A percentile compares a stretch with the other conserved stretches of the same genome.
Conservation (phyloP, 2,888 invertebrate species). For the Crocallis elinguaria region DNA sequence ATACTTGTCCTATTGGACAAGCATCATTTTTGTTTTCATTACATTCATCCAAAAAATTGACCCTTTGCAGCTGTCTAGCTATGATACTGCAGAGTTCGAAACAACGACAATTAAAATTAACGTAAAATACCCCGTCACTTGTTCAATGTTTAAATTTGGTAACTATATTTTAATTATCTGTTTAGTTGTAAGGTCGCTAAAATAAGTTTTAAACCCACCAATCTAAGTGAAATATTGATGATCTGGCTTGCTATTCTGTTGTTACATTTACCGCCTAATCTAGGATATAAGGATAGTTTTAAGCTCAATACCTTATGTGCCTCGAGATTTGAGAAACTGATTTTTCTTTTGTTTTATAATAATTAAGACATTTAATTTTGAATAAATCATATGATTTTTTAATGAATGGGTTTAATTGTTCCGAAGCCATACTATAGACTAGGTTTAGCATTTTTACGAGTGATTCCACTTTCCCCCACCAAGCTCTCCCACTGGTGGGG, state of each 20-base stretch:
- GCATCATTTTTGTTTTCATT: too few species aligned
- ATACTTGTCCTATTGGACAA: too few species aligned
- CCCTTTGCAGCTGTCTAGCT: too few species aligned
- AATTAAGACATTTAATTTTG: neutral
- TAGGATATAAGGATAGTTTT: neutral
- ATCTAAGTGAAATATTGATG: neutral
- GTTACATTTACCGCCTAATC: neutral
- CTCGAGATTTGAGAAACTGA: conserved; percentile 21
- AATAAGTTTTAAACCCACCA: conserved; percentile 15
- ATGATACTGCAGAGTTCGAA: too few species aligned
- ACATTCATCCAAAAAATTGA: too few species aligned
- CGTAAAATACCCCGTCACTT: too few species aligned
- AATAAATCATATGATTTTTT: conserved; percentile 5
- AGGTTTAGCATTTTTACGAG: too few species aligned
- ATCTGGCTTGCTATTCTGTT: neutral
- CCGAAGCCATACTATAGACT: too few species aligned
- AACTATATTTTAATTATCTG: neutral
- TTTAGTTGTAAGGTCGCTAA: conserved; percentile 1
- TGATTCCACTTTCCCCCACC: too few species aligned
- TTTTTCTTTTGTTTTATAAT: neutral
- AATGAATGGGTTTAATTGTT: conserved; percentile 7
- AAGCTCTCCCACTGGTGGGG: too few species aligned
- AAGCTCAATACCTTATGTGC: conserved; percentile 4
- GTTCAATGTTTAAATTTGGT: too few species aligned
- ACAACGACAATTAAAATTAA: too few species aligned